Conservation (phyloP, 2,888 invertebrate genomes). For the Lasioglossum morio region DNA sequence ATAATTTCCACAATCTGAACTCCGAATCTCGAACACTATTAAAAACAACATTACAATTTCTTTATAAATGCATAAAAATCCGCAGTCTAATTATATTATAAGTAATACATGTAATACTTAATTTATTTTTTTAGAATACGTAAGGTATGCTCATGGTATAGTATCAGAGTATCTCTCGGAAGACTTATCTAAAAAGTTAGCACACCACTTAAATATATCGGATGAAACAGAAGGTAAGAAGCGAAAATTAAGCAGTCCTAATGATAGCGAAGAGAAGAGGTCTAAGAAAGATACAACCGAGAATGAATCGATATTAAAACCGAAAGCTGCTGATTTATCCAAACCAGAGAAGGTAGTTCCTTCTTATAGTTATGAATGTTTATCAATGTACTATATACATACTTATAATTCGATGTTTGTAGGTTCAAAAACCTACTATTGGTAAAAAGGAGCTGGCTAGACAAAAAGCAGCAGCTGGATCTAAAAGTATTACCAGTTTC, state of each 20-base stretch:
- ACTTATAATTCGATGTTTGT: slow-evolving; percentile 12
- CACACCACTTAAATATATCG: slow-evolving; percentile 88
- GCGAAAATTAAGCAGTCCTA: slow-evolving; percentile 81
- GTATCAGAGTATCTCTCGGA: slow-evolving; percentile 92
- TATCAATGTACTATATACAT: neutral
- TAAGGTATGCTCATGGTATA: slow-evolving; percentile 92
- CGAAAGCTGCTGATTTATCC: slow-evolving; percentile 80
- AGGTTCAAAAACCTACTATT: slow-evolving; percentile 86
- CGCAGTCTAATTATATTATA: neutral
- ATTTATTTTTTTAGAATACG: slow-evolving; percentile 86
- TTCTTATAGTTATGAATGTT: slow-evolving; percentile 29
- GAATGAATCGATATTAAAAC: slow-evolving; percentile 84
- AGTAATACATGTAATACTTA: neutral
- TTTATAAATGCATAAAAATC: no score
- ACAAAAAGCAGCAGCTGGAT: slow-evolving; percentile 91
- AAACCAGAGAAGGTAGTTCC: slow-evolving; percentile 80
- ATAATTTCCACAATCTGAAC: no score
- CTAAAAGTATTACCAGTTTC: slow-evolving; percentile 92
- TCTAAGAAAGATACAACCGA: slow-evolving; percentile 83
- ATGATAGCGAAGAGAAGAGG: slow-evolving; percentile 77
- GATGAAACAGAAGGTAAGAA: slow-evolving; percentile 85
- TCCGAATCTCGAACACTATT: no score
- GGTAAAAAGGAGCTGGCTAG: slow-evolving; percentile 91
- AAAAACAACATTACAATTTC: no score
- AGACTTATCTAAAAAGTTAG: slow-evolving; percentile 88